Base-by-base conservation (phyloP, 2,888 invertebrate species). In the Drepanosiphum platanoidis region DNA sequence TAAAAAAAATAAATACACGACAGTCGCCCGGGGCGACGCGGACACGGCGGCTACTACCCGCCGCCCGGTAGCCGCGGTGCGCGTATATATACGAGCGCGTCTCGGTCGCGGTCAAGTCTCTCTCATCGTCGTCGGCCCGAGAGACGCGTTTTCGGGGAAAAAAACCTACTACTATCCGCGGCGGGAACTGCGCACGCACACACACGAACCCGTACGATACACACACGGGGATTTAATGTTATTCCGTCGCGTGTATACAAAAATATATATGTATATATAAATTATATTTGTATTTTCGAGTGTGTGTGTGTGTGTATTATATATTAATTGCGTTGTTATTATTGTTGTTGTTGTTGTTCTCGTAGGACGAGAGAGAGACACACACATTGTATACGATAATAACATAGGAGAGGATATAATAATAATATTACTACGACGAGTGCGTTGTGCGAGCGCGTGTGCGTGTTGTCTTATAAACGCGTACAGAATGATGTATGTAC, bases 401-500 rank as follows among this genome's bases (percentile, higher is more conserved):
- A 80, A 81, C 58, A 58, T 30, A 5, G 36, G 46, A 11, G 58
- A 81, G 30, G 18, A 46, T 64, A 32, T 36, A 61, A 77, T 34
- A 77, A 78, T 52, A 61, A 80, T 68, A 39, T 39, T 52, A 34
- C 52, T 78, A 66, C 64, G 39, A 78, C 34, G 11, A 30, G 46
- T 77, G 36, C 34, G 64, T 1, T 36, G 39, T 27, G 39, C 18
- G 15, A 7, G 75, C 34, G 75, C 30, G 74, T 32, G 78, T 30
- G 64, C n/a, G n/a, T n/a, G n/a, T n/a, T 42, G 15, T 71, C 39
- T 42, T 64, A 39, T 32, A 30, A 46, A 68, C 61, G 22, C 9
- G 81, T 32, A 61, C 58, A 22, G 36, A 32, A 84, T 77, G 84
- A 84, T 84, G 84, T 84, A 84, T 77, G 68, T 68, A 75, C 75